Base-by-base conservation (phyloP, 2,888 invertebrate genomes). In the Luperina testacea region DNA sequence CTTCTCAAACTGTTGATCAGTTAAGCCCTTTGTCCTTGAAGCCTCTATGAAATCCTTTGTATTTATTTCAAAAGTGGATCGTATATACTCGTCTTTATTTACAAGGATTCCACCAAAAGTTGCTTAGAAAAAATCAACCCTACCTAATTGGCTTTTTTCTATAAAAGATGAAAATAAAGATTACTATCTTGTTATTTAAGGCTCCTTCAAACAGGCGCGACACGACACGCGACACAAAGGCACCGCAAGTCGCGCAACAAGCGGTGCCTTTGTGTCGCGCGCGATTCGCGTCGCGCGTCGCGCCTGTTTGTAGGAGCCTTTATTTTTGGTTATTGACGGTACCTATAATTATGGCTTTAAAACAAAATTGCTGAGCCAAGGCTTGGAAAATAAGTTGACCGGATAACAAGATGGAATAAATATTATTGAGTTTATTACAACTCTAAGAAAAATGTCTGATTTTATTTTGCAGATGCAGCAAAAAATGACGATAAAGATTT, bases 1-100 rank as follows among this genome's bases (percentile, higher is more conserved):
- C 80, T 82, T 82, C 64, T 78, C 61, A 76, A 82, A 85, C 65
- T 63, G 82, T 82, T 87, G 86, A 87, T 85, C 88, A 75, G 77
- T 73, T 87, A 85, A 87, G 71, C 88, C 75, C 4, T 75, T 75
- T 82, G 86, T 78, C 88, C 88, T 86, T 87, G 85, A 73, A 78
- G 69, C 69, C 27, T 75, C n/a, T 69, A 79, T 79, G 65, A 87
- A 82, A 80, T 78, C 53, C 70, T 64, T 73, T 80, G 75, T 85
- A 68, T 83, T 79, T 83, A 72, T 85, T 79, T 38, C 63, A 69
- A 69, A 65, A 75, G 27, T 32, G 59, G 72, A 80, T 86, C 38
- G 67, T 75, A 78, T 76, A 72, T 42, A 78, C 72, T 77, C 77
- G 42, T 71, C 78, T 78, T 87, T 86, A 78, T 78, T 73, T 74